Evolutionary conservation across 2,888 invertebrate genomes (phyloP).

Genomic region (Drosophila pseudotalamancana): DNA sequence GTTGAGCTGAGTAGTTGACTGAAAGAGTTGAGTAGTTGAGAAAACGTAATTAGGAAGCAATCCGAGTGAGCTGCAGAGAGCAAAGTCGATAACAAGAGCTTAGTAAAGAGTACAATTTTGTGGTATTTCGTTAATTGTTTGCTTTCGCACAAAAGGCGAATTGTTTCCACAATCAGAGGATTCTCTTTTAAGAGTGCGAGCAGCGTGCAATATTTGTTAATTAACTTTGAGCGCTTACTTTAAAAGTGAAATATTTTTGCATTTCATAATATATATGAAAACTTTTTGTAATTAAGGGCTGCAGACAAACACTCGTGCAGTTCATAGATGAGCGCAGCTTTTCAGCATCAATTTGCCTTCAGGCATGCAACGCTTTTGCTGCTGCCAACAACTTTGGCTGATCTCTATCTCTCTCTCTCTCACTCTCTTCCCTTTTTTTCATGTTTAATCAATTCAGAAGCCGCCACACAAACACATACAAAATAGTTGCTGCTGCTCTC

Average conservation of each 20-base stretch:
- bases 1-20: too few relatives aligned
- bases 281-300: conserved; percentile 7
- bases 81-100: too few relatives aligned
- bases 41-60: too few relatives aligned
- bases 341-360: conserved; percentile 6
- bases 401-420: too few relatives aligned
- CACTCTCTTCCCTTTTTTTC: too few relatives aligned
- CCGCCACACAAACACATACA: conserved; percentile 1
- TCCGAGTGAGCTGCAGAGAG: too few relatives aligned
- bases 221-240: background rate
- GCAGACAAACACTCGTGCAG: background rate
- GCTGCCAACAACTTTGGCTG: conserved; percentile 40
- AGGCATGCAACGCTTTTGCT: conserved; percentile 37
- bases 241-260: background rate
- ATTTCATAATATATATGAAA: conserved; percentile 5
- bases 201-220: background rate
- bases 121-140: background rate
- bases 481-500: conserved; percentile 23
- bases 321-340: background rate
- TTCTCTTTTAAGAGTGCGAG: background rate
- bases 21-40: too few relatives aligned
- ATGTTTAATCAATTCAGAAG: conserved; percentile 58
- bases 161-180: background rate
- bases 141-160: too few relatives aligned
- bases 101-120: background rate